A percentile compares a stretch with the other conserved stretches of the same genome.
These are phyloP conservation scores for Cheilosia urbana DNA, from an alignment of 2,888 invertebrate species.

Conservation along the genomic window DNA sequence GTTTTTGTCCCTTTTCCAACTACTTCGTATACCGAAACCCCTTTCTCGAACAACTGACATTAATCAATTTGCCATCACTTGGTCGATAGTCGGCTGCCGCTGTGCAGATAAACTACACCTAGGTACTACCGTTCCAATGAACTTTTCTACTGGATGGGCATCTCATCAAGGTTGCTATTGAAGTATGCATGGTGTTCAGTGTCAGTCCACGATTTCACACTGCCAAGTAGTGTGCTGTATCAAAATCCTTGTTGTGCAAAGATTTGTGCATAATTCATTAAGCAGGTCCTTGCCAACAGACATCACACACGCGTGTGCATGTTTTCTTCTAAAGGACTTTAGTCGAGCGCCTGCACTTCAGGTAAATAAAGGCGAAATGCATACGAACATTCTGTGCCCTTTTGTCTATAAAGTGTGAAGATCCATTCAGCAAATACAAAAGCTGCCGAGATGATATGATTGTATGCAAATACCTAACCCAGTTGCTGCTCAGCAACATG, in stretches of 20 bases:
- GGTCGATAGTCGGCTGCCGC: conserved; percentile 2
- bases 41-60: conserved; percentile 30
- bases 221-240: not conserved
- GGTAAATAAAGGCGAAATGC: conserved; percentile 2
- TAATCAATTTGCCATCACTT: conserved; percentile 39
- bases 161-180: conserved; percentile 33
- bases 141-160: conserved; percentile 16
- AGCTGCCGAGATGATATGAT: conserved; percentile 51
- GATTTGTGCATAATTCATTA: conserved; percentile 42
- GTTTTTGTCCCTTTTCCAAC: not conserved
- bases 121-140: conserved; percentile 4
- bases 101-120: conserved; percentile 5
- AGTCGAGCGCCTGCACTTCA: not conserved
- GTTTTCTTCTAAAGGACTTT: not conserved
- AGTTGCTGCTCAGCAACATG: conserved; percentile 48
- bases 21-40: not conserved
- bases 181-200: conserved; percentile 8
- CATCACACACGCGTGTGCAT: not conserved
- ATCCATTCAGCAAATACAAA: conserved; percentile 43
- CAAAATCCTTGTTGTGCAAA: not conserved
- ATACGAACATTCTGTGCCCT: not conserved
- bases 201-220: not conserved
- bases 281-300: conserved; percentile 24
- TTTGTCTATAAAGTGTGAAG: conserved; percentile 24
- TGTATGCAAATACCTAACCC: conserved; percentile 59